Percentiles rank a stretch among this genome's conserved stretches.
These are phyloP conservation scores for Torymus auratus DNA, from an alignment of 2,888 invertebrate species.

Conservation along the genomic window DNA sequence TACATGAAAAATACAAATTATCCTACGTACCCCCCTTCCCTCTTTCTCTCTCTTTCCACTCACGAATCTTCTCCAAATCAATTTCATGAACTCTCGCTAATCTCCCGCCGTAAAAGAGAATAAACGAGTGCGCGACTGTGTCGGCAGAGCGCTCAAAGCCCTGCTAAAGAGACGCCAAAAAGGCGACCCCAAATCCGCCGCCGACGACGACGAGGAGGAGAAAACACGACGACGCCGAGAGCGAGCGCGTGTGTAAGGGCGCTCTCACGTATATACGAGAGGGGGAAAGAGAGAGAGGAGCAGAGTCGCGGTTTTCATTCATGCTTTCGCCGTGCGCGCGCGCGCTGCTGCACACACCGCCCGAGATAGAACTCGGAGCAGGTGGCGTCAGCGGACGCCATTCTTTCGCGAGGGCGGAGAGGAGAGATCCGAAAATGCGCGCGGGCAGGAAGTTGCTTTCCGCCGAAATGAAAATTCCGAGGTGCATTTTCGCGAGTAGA, in stretches of 20 bases:
- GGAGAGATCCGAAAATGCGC: background rate
- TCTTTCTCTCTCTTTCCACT: background rate
- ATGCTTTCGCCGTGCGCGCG: slow-evolving; percentile 64
- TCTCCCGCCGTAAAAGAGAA: slow-evolving; percentile 17
- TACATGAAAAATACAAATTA: background rate
- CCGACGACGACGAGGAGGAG: background rate
- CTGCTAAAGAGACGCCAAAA: slow-evolving; percentile 20
- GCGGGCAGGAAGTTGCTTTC: slow-evolving; percentile 20
- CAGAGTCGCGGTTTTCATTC: slow-evolving; percentile 68
- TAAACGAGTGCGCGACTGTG: background rate
- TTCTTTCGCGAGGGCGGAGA: slow-evolving; percentile 10
- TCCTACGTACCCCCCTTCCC: too few species aligned
- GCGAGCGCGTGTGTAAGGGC: background rate
- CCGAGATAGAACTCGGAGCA: too few species aligned
- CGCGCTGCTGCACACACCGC: too few species aligned
- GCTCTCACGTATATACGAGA: background rate
- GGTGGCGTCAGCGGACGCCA: slow-evolving; percentile 61
- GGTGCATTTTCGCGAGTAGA: too few species aligned
- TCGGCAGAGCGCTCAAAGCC: background rate
- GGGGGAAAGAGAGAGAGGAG: slow-evolving; percentile 2
- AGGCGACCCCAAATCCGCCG: background rate
- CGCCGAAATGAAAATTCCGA: too few species aligned
- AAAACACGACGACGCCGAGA: slow-evolving; percentile 19
- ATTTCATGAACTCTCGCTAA: slow-evolving; percentile 22
- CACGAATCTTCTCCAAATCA: slow-evolving; percentile 1